Percentiles rank a stretch among this genome's conserved stretches.
Evolutionary conservation across 2,113 vertebrate species (phyloP).

Genomic region (Neogobius melanostomus): DNA sequence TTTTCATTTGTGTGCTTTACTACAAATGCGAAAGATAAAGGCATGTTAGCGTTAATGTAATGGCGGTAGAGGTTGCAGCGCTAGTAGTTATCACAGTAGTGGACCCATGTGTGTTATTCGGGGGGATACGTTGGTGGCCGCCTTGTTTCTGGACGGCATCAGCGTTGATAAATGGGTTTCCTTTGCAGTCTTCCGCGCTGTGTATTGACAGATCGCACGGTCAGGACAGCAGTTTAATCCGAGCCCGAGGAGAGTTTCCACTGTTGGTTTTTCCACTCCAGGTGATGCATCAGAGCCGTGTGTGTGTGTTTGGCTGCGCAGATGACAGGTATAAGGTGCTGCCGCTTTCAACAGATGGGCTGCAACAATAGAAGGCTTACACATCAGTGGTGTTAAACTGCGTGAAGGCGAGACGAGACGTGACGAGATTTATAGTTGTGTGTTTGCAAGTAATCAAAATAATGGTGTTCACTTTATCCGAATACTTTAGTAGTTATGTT

Average conservation of each 20-base stretch:
- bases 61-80: too few species aligned
- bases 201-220: constrained; percentile 61
- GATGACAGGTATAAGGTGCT: constrained; percentile 1
- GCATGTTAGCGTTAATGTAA: too few species aligned
- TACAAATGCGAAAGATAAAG: not conserved
- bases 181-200: constrained; percentile 40
- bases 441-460: too few species aligned
- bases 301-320: constrained; percentile 40
- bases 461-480: too few species aligned
- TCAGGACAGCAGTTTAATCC: constrained; percentile 66
- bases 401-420: not conserved
- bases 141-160: not conserved
- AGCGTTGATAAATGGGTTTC: constrained; percentile 52
- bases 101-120: not conserved
- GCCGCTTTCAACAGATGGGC: constrained; percentile 6
- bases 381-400: not conserved
- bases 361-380: constrained; percentile 19
- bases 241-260: constrained; percentile 76
- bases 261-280: constrained; percentile 82
- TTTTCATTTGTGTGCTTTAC: not conserved
- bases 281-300: constrained; percentile 76
- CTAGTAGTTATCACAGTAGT: too few species aligned
- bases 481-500: too few species aligned
- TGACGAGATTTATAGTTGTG: too few species aligned
- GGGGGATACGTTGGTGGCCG: not conserved